These are phyloP conservation scores for Fragum fragum DNA, from an alignment of 2,888 invertebrate genomes.

Conservation along the genomic window DNA sequence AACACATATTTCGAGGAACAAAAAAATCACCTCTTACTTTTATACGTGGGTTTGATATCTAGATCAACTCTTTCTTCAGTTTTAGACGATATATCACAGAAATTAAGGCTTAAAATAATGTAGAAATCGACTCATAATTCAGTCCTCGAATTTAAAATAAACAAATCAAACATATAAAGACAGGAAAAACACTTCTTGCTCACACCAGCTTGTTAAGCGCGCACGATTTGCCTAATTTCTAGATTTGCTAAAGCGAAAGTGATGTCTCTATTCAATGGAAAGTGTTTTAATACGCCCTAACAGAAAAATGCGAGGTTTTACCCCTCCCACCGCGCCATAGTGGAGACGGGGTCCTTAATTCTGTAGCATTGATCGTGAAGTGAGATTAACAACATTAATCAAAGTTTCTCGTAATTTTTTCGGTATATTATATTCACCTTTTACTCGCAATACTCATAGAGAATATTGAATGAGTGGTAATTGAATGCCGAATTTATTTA, in stretches of 20 bases:
- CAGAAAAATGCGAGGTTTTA: slow-evolving; percentile 8
- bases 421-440: slow-evolving; percentile 14
- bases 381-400: slow-evolving; percentile 23
- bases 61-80: not conserved
- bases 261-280: not conserved
- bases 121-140: no score
- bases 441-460: slow-evolving; percentile 13
- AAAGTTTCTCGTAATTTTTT: slow-evolving; percentile 12
- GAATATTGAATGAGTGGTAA: no score
- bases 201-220: no score
- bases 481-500: no score
- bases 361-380: slow-evolving; percentile 1
- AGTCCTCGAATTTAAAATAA: no score
- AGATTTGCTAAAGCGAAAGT: no score
- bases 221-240: no score
- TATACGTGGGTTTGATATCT: slow-evolving; percentile 6
- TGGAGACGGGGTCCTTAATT: slow-evolving; percentile 23
- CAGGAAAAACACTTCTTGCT: no score
- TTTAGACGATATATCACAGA: not conserved
- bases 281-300: slow-evolving; percentile 22
- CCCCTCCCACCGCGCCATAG: slow-evolving; percentile 23
- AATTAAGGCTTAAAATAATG: no score
- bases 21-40: not conserved
- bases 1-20: not conserved
- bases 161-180: no score